Evolutionary conservation across 92 coral and sea anemone genomes (phyloP).

Genomic region (Parazoanthus atlanticus): DNA sequence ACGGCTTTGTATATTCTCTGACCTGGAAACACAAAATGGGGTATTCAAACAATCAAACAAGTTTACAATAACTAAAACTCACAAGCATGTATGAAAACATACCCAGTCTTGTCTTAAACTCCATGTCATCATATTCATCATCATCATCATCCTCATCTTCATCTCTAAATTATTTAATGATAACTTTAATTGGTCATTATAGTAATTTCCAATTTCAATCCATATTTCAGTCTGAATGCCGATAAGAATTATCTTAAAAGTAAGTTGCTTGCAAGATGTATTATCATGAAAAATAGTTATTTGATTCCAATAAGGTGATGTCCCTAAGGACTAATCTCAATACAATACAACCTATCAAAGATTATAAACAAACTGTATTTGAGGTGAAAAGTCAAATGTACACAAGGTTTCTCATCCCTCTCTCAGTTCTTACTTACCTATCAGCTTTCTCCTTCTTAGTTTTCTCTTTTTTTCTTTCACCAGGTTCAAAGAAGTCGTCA

Average conservation of each 20-base stretch:
- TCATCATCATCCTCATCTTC: constrained; percentile 75
- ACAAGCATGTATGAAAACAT: not conserved
- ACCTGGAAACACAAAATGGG: constrained; percentile 50
- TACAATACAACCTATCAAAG: not conserved
- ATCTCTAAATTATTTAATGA: constrained; percentile 65
- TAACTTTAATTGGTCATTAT: constrained; percentile 36
- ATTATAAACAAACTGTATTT: not conserved
- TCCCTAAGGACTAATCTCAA: too few species aligned
- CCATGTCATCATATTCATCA: constrained; percentile 83
- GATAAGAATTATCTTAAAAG: too few species aligned
- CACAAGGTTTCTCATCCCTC: too few species aligned
- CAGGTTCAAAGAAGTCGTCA: constrained; percentile 47
- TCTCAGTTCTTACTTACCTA: constrained; percentile 24
- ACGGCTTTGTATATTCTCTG: constrained; percentile 90
- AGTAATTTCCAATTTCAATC: not conserved
- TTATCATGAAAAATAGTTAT: too few species aligned
- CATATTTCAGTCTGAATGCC: too few species aligned
- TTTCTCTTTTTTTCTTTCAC: constrained; percentile 51
- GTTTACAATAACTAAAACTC: not conserved
- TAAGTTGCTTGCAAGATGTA: too few species aligned
- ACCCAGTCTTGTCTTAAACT: constrained; percentile 89
- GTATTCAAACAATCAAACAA: not conserved
- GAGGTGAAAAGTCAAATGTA: not conserved
- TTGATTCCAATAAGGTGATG: too few species aligned
- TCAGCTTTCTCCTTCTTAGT: constrained; percentile 48